Evolutionary conservation across 2,797 vertebrate species (phyloP), one percentile per base, ranked within the genome.

Genomic region (Microhierax caerulescens): DNA sequence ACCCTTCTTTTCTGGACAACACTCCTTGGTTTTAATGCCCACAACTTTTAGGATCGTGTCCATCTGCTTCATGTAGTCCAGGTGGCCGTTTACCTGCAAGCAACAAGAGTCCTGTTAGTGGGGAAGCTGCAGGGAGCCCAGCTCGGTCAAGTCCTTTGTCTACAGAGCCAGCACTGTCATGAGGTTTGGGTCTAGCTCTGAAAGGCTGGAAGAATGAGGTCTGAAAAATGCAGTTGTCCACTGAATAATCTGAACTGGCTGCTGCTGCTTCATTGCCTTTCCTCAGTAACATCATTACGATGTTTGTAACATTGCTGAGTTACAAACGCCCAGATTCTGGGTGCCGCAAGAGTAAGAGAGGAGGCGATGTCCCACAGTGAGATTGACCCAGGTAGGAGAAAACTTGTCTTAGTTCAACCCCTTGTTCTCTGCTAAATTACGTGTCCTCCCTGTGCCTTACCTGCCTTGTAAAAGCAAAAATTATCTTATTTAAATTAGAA

Each of bases 31-130:
- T 81, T 96, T 99, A 90, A 99, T 89, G 51, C 99, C 99, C 45
- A 99, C 98, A 2, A 99, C 98, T 93, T 99, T 99, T 34, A 99
- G 98, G 97, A 99, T 99, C 1, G 97, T 98, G 88, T 99, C 99
- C 99, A 99, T 99, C 95, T 99, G 98, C 98, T 98, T 99, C 99
- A 99, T 99, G 74, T 99, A 99, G 98, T 99, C 99, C 97, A 99
- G 97, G 97, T 99, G 99, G 70, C 99, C 99, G 0, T 98, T 99
- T 3, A 99, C 99, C 99, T 99, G 97, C 64, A 86, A 81, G 74
- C 68, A 78, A 65, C n/a, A 88, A 59, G 39, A 79, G n/a, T 12
- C 34, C 65, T 9, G 48, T 92, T 37, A 95, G 82, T 17, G 51
- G 47, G 34, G 57, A 61, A 47, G 25, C 34, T 10, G 28, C 0